A percentile compares a stretch with the other conserved stretches of the same genome.
Conservation (phyloP, 1,140 invertebrate genomes). For the Scaptomyza pallida region DNA sequence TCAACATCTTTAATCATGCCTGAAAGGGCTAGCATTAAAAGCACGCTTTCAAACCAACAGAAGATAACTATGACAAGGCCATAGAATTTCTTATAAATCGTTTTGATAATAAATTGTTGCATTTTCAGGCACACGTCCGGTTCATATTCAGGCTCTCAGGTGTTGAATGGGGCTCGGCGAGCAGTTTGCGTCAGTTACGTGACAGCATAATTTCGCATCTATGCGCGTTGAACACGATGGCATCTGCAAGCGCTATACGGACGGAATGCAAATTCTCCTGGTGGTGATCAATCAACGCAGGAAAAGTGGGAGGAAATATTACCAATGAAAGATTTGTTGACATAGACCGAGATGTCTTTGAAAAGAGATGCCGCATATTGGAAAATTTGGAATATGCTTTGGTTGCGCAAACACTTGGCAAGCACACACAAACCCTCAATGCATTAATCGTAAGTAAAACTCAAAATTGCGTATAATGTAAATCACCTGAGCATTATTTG, state of each 20-base stretch:
- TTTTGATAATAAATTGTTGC: too few relatives aligned
- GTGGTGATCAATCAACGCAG: background rate
- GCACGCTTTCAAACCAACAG: too few relatives aligned
- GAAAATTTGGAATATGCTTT: background rate
- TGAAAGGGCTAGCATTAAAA: too few relatives aligned
- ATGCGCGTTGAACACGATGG: background rate
- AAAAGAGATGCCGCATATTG: conserved; percentile 3
- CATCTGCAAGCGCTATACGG: too few relatives aligned
- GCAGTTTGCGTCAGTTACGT: background rate
- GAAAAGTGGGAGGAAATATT: background rate
- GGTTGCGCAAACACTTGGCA: background rate
- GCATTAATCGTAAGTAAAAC: too few relatives aligned
- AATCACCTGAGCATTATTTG: too few relatives aligned
- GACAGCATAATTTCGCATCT: background rate
- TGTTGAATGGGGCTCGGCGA: background rate
- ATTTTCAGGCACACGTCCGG: too few relatives aligned
- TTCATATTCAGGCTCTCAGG: background rate
- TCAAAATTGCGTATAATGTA: too few relatives aligned
- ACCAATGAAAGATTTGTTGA: background rate
- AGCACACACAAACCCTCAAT: background rate
- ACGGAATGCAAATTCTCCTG: too few relatives aligned
- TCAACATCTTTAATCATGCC: too few relatives aligned
- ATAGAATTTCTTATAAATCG: too few relatives aligned
- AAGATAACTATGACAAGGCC: too few relatives aligned
- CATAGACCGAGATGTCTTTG: background rate